Percentiles rank a stretch among this genome's conserved stretches.
These are phyloP conservation scores for Tachina lurida DNA, from an alignment of 2,888 invertebrate genomes.

Conservation along the genomic window DNA sequence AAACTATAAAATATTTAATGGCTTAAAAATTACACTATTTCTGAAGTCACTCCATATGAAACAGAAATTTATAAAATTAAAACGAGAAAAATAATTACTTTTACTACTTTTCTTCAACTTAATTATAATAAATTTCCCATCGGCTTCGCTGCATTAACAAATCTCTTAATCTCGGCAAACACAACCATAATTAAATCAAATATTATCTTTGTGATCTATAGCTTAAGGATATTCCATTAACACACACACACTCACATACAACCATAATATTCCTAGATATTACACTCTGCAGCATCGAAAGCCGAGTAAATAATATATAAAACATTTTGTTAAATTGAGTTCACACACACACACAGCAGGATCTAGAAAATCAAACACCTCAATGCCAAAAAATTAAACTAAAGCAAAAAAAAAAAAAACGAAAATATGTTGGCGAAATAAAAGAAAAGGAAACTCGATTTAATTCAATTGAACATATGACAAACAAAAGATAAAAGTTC, in stretches of 20 bases:
- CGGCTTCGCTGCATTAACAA: slow-evolving; percentile 29
- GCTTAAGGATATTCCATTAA: slow-evolving; percentile 32
- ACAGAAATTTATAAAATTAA: background rate
- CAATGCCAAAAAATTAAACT: slow-evolving; percentile 35
- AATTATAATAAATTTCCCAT: slow-evolving; percentile 56
- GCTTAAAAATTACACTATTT: no score
- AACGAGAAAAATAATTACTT: background rate
- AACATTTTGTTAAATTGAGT: slow-evolving; percentile 62
- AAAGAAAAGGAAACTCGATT: slow-evolving; percentile 48
- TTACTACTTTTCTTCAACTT: slow-evolving; percentile 31
- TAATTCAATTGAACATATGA: slow-evolving; percentile 64
- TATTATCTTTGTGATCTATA: slow-evolving; percentile 64
- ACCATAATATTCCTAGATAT: background rate
- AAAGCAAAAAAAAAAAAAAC: background rate
- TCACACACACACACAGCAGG: slow-evolving; percentile 55
- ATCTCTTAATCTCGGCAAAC: slow-evolving; percentile 55
- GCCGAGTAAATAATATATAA: slow-evolving; percentile 47
- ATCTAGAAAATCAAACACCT: slow-evolving; percentile 65
- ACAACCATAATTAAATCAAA: slow-evolving; percentile 68
- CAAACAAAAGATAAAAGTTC: slow-evolving; percentile 68
- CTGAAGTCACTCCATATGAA: no score
- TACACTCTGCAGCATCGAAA: slow-evolving; percentile 10
- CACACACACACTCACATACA: background rate
- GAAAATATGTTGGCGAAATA: slow-evolving; percentile 11
- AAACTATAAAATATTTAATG: no score